Evolutionary conservation across 2,888 invertebrate species (phyloP).

Genomic region (Brachylomia viminalis): DNA sequence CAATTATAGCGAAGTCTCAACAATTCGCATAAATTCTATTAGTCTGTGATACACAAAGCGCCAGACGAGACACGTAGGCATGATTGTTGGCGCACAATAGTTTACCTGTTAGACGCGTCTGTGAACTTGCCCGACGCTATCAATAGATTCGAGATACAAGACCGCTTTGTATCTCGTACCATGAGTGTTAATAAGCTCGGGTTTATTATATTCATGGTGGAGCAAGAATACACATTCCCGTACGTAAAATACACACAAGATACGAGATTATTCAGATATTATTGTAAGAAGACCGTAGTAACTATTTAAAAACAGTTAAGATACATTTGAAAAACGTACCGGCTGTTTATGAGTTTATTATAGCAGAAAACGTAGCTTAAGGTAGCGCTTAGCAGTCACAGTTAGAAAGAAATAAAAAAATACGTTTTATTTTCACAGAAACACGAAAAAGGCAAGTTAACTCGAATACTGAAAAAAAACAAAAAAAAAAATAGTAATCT

Average conservation of each 20-base stretch:
- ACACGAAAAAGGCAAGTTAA: background rate
- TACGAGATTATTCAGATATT: background rate
- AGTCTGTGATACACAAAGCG: slow-evolving; percentile 60
- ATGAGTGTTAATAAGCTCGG: slow-evolving; percentile 35
- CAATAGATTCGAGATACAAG: slow-evolving; percentile 50
- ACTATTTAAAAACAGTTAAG: background rate
- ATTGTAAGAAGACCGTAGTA: background rate
- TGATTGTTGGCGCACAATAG: slow-evolving; percentile 65
- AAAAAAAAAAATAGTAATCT: background rate
- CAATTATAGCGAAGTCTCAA: slow-evolving; percentile 51
- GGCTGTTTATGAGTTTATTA: background rate
- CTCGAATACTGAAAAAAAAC: background rate
- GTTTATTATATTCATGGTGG: slow-evolving; percentile 30
- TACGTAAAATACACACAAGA: background rate
- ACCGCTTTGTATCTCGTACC: slow-evolving; percentile 36
- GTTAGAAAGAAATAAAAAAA: background rate
- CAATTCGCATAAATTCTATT: slow-evolving; percentile 63
- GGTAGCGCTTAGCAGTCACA: no score
- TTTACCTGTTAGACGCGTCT: slow-evolving; percentile 65
- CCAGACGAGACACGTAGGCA: slow-evolving; percentile 59
- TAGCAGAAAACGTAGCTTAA: background rate
- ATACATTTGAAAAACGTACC: background rate
- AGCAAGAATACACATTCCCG: slow-evolving; percentile 4
- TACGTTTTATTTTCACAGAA: background rate
- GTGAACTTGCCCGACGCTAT: slow-evolving; percentile 67